Evolutionary conservation across 2,797 vertebrate species (phyloP), one percentile per base, ranked within the genome.

Genomic region (Coreius guichenoti): DNA sequence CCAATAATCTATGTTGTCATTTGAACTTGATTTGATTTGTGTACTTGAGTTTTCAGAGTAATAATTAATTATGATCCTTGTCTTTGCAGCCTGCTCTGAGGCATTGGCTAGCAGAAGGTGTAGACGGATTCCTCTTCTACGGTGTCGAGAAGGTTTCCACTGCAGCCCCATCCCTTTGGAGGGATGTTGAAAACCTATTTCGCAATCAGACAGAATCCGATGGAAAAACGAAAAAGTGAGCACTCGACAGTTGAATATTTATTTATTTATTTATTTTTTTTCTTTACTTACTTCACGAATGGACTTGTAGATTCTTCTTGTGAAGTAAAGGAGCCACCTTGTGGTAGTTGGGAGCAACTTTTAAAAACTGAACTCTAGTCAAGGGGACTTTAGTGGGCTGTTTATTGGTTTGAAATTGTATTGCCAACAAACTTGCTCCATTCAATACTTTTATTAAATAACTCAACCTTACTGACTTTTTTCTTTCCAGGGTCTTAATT

Each of bases 61-160:
- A 31, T 81, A 65, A 76, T 17, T 81, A 65, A 76, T 19, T 31
- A 1, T 82, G 39, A 56, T 49, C 49, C 9, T 61, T 56, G 31
- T 76, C 8, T 19, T 39, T 61, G 0, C 81, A 98, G 97, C 91
- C 92, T 0, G 97, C 96, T 1, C 89, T 98, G 90, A 90, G 90
- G 0, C 95, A 94, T 90, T 98, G 97, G 97, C 86, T 97, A 80
- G 23, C 91, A 0, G 29, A 89, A 12, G 96, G 95, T 0, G 93
- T 97, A 61, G 95, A 96, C 0, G 97, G 97, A 0, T 90, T 98
- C 89, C 95, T 96, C 91, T 84, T 98, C 17, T 89, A 90, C 0
- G 92, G 93, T 0, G 90, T 97, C 7, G 95, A 96, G 81, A 83
- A 74, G 0, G 91, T 97, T 13, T 82, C 89, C 33, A 8, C 0